Base-by-base conservation (phyloP, 2,797 vertebrate species). In the Notolepis coatsorum region DNA sequence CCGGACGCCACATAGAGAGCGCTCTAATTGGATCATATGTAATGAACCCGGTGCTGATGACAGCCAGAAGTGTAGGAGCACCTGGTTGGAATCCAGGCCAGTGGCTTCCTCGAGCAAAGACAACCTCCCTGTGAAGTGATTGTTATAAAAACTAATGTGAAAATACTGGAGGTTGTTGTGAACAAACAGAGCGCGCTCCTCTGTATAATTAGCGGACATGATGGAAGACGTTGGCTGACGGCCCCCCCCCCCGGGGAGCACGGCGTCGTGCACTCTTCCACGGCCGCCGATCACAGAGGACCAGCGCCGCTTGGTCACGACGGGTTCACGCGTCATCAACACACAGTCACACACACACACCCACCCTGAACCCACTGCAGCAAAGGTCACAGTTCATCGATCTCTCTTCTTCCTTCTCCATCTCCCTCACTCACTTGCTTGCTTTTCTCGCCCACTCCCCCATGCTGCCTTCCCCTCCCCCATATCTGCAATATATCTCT, bases 401-500 rank as follows among this genome's bases (percentile, higher is more conserved):
- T 84, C 74, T 46, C 53, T 52, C 49, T 41, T 41, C 61, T 5
- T 69, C 71, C 28, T 55, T 64, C 65, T 45, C 54, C 25, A 48
- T 70, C 74, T 72, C 62, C 54, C 65, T 73, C 66, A 73, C 63
- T 75, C 57, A 50, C 55, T 61, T 21, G 47, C 71, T 69, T 45
- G 30, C 63, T 50, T 42, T 42, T 33, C 63, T 58, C 55, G 52
- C 38, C 50, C 59, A 47, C 79, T 62, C 79, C 72, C 77, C 76
- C 69, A 46, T 42, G 37, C 67, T 55, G 31, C 33, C 51, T 30
- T 37, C 55, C 49, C 67, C 33, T 42, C 30, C 66, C 80, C 77
- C 53, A 66, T 45, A 82, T 82, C 82, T 82, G 86, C 85, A 83
- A 80, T 78, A 70, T 24, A 5, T 72, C 71, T 79, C 57, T 78